Percentiles rank a stretch among this genome's conserved stretches.
phyloP scores from a whole-genome alignment of 2,797 vertebrate species.

The Manis javanica region DNA sequence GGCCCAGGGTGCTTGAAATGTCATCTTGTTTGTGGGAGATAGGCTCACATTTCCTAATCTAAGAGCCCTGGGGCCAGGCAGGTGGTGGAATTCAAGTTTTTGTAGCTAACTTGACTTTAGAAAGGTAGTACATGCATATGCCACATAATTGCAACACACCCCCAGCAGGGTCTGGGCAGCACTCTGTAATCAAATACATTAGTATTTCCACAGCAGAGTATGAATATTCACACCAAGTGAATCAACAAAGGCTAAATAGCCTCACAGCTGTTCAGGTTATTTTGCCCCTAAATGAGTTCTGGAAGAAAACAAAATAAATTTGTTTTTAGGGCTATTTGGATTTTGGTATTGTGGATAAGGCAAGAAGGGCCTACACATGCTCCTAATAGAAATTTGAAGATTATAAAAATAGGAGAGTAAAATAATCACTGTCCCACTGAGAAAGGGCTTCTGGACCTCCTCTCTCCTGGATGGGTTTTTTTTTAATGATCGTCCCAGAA shows the following conservation, averaged over 20 bases:
- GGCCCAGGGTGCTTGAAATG: background rate
- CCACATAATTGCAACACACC: background rate
- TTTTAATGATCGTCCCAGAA: background rate
- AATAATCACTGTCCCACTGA: background rate
- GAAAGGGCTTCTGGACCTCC: background rate
- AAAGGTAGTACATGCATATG: background rate
- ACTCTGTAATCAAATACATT: background rate
- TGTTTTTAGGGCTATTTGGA: background rate
- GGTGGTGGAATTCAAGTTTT: background rate
- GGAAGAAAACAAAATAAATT: background rate
- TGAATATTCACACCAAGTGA: constrained; percentile 7
- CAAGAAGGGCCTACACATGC: background rate
- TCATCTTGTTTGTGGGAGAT: background rate
- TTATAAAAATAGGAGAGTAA: background rate
- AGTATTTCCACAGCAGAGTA: constrained; percentile 28
- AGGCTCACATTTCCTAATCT: background rate
- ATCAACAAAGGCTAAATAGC: constrained; percentile 54
- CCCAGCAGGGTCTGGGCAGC: background rate
- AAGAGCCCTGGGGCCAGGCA: background rate
- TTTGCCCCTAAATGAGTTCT: constrained; percentile 10
- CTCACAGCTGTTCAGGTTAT: constrained; percentile 47
- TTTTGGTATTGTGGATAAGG: background rate
- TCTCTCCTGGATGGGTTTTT: background rate
- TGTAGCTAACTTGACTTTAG: background rate
- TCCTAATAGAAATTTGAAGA: background rate